phyloP scores from a whole-genome alignment of 2,888 invertebrate genomes.

The Macrosiphum euphorbiae region DNA sequence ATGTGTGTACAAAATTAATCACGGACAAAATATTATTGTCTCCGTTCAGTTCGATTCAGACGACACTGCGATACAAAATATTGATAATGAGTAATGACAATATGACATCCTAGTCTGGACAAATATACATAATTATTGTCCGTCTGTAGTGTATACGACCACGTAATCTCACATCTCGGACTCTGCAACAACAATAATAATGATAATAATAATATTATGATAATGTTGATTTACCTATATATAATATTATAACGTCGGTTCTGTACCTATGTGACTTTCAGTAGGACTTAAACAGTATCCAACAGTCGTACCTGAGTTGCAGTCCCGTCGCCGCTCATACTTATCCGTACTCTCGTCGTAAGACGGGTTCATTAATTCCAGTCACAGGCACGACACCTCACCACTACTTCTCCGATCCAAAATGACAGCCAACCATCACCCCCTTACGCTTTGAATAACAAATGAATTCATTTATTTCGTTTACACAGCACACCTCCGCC shows the following conservation, averaged over 20 bases:
- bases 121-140: neutral
- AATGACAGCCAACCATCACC: constrained; percentile 61
- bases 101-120: neutral
- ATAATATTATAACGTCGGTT: no score
- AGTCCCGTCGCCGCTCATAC: neutral
- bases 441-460: constrained; percentile 59
- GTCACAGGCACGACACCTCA: constrained; percentile 59
- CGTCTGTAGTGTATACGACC: neutral
- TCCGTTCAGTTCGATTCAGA: neutral
- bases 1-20: neutral
- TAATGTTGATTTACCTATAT: neutral
- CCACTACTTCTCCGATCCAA: constrained; percentile 10
- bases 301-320: neutral
- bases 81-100: neutral
- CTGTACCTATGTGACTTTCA: neutral
- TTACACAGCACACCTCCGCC: constrained; percentile 42
- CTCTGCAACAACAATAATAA: neutral
- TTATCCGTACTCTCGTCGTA: constrained; percentile 25
- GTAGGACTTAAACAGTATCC: neutral
- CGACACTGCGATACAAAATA: neutral
- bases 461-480: constrained; percentile 65
- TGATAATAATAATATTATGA: neutral
- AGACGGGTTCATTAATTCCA: constrained; percentile 64
- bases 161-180: neutral
- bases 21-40: neutral